These are phyloP conservation scores for Lymantria monacha DNA, from an alignment of 2,888 invertebrate genomes.

Conservation along the genomic window DNA sequence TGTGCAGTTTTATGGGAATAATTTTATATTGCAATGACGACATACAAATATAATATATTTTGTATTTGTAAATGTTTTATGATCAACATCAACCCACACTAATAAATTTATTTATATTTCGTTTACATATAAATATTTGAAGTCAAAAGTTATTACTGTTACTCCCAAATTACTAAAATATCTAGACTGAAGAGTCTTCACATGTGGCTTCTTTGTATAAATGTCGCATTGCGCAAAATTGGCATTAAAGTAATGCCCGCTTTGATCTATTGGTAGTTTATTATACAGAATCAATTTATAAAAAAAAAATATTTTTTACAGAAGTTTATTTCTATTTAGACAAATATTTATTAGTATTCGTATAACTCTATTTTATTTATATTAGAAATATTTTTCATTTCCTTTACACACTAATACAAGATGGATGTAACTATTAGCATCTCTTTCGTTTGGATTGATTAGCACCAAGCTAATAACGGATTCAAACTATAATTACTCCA, in stretches of 20 bases:
- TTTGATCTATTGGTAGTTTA: background rate
- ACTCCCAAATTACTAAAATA: background rate
- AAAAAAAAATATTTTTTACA: background rate
- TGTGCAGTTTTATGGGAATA: conserved; percentile 13
- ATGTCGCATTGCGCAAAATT: background rate
- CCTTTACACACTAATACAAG: too few relatives aligned
- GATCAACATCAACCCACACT: background rate
- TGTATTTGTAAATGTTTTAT: background rate
- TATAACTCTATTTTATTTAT: too few relatives aligned
- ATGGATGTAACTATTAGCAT: too few relatives aligned
- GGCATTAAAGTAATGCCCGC: background rate
- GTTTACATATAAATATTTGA: background rate
- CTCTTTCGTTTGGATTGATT: too few relatives aligned
- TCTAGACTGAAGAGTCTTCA: background rate
- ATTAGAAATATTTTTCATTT: too few relatives aligned
- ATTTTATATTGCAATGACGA: conserved; percentile 2
- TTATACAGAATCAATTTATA: background rate
- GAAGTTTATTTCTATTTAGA: conserved; percentile 12
- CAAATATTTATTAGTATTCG: too few relatives aligned
- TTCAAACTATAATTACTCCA: too few relatives aligned
- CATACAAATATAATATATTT: background rate
- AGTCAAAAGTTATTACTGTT: background rate
- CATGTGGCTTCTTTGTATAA: background rate
- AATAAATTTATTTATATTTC: background rate
- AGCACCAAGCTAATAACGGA: too few relatives aligned